A percentile compares a stretch with the other conserved stretches of the same genome.
Conservation (phyloP, 2,888 invertebrate species). For the Tillus elongatus region DNA sequence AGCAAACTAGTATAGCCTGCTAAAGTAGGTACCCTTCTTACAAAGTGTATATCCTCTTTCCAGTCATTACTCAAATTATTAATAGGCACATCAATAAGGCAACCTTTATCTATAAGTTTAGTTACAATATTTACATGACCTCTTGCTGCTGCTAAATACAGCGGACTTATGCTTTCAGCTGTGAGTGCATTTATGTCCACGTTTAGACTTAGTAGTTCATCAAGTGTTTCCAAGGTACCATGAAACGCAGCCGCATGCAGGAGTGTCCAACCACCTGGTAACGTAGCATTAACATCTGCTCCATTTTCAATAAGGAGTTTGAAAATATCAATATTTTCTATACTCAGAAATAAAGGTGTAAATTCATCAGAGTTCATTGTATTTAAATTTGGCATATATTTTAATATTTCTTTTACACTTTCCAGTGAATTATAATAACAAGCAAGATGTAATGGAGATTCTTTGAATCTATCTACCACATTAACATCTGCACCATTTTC, state of each 20-base stretch:
- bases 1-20: not conserved
- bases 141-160: not conserved
- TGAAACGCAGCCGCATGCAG: constrained; percentile 1
- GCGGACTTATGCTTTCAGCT: not conserved
- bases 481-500: not conserved
- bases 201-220: not conserved
- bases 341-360: not conserved
- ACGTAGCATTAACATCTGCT: not conserved
- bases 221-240: not conserved
- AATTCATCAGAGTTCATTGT: not conserved
- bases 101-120: not conserved
- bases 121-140: not conserved
- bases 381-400: not conserved
- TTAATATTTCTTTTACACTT: not conserved
- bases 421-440: not conserved
- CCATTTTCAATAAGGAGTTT: not conserved
- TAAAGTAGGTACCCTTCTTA: not conserved
- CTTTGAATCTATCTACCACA: not conserved
- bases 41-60: not conserved
- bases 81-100: not conserved
- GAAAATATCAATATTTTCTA: not conserved
- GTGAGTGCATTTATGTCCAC: not conserved
- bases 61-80: not conserved
- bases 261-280: not conserved
- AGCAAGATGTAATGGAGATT: not conserved